Base-by-base conservation (phyloP, 2,888 invertebrate species). In the Uropetala carovei region DNA sequence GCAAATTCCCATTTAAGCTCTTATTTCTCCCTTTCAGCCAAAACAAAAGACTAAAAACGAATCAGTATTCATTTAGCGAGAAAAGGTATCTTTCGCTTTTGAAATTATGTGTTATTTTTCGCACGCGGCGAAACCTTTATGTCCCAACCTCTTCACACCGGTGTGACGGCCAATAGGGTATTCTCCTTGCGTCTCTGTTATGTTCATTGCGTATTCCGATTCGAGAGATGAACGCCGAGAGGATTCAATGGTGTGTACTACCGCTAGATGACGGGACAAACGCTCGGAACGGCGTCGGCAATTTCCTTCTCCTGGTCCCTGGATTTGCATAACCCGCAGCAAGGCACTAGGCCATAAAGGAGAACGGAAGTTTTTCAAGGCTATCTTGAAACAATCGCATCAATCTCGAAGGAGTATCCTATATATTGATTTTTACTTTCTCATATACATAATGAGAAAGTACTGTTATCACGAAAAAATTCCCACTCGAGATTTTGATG, bases 201-300 rank as follows among this genome's bases (percentile, higher is more conserved):
- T n/a, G n/a, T 64, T 64, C 89, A 64, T 89, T 89, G 60, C 30
- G 89, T 89, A 89, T 89, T 89, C 89, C 89, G 56, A 18, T 56
- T 16, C 56, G 82, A 27, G 86, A 60, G 60, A 68, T 64, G 56
- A 22, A 13, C 59, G 86, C 58, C n/a, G 43, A 60, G 27, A 60
- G 27, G 89, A 43, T 64, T 89, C 64, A 89, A 89, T 89, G 64
- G 89, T 22, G 64, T 68, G 57, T 30, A 86, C 86, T 18, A 30
- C 86, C 60, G 86, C 60, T 86, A 60, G 86, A 86, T 86, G 86
- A 60, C 27, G 43, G 60, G 86, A 13, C 22, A 86, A 86, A 86
- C 30, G 59, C 85, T 59, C 56, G 30, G 60, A 30, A 64, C 64
- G 56, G 43, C 68, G 89, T 64, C 64, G 43, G 86, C 86, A 86